phyloP scores from a whole-genome alignment of 2,113 vertebrate genomes.

The Cyprinodon variegatus region DNA sequence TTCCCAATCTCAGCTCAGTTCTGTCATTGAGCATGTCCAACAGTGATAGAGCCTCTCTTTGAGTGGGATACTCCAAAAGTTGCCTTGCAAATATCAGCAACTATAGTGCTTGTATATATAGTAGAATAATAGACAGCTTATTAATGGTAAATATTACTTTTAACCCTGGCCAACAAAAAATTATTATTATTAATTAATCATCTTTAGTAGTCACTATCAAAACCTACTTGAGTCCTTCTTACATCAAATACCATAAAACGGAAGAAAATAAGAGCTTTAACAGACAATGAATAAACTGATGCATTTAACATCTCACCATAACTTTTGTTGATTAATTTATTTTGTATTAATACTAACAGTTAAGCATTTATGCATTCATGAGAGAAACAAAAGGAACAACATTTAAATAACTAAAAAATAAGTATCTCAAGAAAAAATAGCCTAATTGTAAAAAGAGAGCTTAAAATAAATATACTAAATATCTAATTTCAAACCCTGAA shows the following conservation, averaged over 20 bases:
- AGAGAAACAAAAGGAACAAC: neutral
- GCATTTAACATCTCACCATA: neutral
- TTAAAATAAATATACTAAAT: too few species aligned
- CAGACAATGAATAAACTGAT: conserved; percentile 2
- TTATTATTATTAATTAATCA: neutral
- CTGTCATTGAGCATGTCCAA: conserved; percentile 19
- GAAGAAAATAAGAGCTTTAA: neutral
- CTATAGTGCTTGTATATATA: neutral
- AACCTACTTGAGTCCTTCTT: neutral
- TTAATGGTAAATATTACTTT: neutral
- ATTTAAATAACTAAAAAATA: too few species aligned
- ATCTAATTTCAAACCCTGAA: too few species aligned
- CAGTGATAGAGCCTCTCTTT: conserved; percentile 21
- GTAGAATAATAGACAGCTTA: conserved; percentile 6
- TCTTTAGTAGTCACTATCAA: neutral
- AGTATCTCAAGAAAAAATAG: too few species aligned
- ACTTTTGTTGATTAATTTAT: too few species aligned
- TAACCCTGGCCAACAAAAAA: neutral
- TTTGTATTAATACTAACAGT: neutral
- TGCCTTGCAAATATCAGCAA: conserved; percentile 8
- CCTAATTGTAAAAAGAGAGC: too few species aligned
- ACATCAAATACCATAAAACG: neutral
- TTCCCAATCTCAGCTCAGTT: conserved; percentile 50
- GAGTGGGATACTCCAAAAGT: conserved; percentile 13
- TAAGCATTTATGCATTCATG: neutral